Evolutionary conservation across 2,888 invertebrate species (phyloP).

Genomic region (Rhagophthalmus giganteus): DNA sequence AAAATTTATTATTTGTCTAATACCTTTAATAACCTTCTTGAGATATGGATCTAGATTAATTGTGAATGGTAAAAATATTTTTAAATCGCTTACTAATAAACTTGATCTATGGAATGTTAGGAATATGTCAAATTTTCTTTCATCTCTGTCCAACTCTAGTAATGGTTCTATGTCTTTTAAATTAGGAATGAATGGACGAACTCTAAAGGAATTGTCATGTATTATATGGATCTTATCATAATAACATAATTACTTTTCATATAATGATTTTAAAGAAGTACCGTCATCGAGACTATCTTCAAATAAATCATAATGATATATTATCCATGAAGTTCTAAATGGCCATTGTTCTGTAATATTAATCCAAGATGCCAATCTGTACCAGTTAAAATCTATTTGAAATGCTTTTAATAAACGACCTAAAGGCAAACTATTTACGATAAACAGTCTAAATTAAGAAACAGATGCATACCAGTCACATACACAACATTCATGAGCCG

Average conservation of each 20-base stretch:
- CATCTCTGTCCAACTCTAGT: constrained; percentile 91
- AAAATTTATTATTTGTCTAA: constrained; percentile 3
- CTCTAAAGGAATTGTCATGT: constrained; percentile 59
- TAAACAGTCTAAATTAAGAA: background rate
- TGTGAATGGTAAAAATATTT: constrained; percentile 96
- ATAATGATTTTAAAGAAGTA: constrained; percentile 84
- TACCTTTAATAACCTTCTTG: constrained; percentile 94
- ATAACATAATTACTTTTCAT: constrained; percentile 77
- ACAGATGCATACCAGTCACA: constrained; percentile 84
- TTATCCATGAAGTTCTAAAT: constrained; percentile 95
- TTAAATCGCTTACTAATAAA: constrained; percentile 83
- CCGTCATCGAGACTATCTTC: constrained; percentile 87
- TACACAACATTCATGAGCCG: constrained; percentile 96
- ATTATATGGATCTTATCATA: background rate
- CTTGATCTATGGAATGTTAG: constrained; percentile 85
- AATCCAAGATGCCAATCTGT: constrained; percentile 96
- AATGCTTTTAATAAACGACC: constrained; percentile 96
- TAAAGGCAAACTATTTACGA: constrained; percentile 49
- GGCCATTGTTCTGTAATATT: constrained; percentile 99
- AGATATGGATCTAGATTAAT: constrained; percentile 98
- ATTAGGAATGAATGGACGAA: constrained; percentile 78
- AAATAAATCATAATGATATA: constrained; percentile 87
- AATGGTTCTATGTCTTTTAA: constrained; percentile 87
- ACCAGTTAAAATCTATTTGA: constrained; percentile 99
- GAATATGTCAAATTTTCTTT: constrained; percentile 92